Evolutionary conservation across 2,888 invertebrate genomes (phyloP), one percentile per base, ranked within the genome.

Genomic region (Barypeithes pellucidus): DNA sequence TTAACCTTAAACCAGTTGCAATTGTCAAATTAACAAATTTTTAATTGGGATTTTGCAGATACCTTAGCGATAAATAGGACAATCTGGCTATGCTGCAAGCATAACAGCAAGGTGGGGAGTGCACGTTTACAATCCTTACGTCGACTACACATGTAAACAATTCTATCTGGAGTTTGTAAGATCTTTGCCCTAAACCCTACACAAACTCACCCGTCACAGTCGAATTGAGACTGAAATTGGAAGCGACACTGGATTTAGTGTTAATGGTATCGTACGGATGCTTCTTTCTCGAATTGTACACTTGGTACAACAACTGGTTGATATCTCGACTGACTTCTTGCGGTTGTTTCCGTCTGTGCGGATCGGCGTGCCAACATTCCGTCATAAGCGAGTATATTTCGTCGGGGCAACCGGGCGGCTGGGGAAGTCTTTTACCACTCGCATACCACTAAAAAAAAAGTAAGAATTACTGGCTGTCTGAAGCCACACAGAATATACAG

Each of bases 291-390:
- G 91, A 90, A 82, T 92, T 91, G 79, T 89, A 91, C 3, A 91
- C 90, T 88, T 92, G 90, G 82, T 94, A 92, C 76, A 94, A 86
- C 82, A 94, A 90, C 84, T 94, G 93, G 86, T 93, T 93, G 78
- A 95, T 91, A 86, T 95, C 94, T 83, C 95, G 89, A 91, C 95
- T 94, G 80, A 96, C 93, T 75, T 92, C 92, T 86, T 96, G 95
- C 65, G 94, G 95, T 79, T 93, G 91, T 84, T 94, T 93, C 22
- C 93, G 87, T 54, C 88, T 87, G 70, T 91, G 91, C 7, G 92
- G 92, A 83, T 93, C 91, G 65, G 89, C 85, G 80, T 91, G 90
- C 96, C 96, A 97, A 82, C 96, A 96, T 81, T 93, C 93, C 72
- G 88, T 86, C 90, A 96, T 93, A 50, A 95, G 87, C 76, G 89